These are phyloP conservation scores for Pempheris klunzingeri DNA, from an alignment of 2,797 vertebrate species.

Conservation along the genomic window DNA sequence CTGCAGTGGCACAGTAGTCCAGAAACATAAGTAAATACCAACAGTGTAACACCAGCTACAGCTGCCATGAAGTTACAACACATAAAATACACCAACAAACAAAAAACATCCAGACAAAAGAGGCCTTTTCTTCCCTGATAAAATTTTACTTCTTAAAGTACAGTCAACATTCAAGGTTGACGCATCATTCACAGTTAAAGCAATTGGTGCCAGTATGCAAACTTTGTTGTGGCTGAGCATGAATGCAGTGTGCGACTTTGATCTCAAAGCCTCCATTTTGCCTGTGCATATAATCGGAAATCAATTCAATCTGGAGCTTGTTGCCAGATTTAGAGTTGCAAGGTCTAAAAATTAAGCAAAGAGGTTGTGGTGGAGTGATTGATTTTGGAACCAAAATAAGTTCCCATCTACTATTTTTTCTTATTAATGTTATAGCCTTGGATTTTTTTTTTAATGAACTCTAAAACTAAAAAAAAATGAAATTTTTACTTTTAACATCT, in stretches of 20 bases:
- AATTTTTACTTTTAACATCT: no score
- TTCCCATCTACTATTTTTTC: not conserved
- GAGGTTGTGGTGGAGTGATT: not conserved
- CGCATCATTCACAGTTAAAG: constrained; percentile 1
- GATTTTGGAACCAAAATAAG: not conserved
- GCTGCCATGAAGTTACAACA: not conserved
- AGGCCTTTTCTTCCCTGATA: not conserved
- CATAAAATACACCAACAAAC: not conserved
- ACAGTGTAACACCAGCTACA: not conserved
- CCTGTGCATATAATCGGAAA: not conserved
- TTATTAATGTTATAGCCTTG: not conserved
- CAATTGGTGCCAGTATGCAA: not conserved
- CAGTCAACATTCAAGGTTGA: not conserved
- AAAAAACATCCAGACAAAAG: no score
- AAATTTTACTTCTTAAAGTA: constrained; percentile 6
- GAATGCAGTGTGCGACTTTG: constrained; percentile 3
- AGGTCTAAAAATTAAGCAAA: not conserved
- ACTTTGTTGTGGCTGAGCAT: not conserved
- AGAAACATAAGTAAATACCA: not conserved
- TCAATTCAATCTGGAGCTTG: not conserved
- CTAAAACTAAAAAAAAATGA: no score
- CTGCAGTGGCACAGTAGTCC: not conserved
- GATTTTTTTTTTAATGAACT: constrained; percentile 6
- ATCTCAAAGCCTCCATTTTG: constrained; percentile 5
- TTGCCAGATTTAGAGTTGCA: not conserved